Base-by-base conservation (phyloP, 2,113 vertebrate species). In the Caranx melampygus region DNA sequence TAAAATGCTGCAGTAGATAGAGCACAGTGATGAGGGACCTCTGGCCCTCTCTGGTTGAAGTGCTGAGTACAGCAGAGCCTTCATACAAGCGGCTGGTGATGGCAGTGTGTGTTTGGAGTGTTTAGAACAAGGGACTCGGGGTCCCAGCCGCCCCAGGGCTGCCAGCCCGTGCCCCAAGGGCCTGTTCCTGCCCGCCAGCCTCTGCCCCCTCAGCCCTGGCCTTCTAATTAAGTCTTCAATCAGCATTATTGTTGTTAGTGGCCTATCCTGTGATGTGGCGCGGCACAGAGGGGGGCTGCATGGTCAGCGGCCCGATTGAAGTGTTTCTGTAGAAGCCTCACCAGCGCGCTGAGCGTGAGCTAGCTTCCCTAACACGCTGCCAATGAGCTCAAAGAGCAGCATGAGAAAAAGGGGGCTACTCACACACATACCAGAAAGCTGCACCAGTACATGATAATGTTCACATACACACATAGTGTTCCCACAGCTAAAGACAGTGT, bases 211-310 rank as follows among this genome's bases (percentile, higher is more conserved):
- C 79, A 83, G 91, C 86, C 83, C 90, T 83, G 88, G 90, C 74
- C 86, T 81, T 92, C 93, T 93, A 94, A 94, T 94, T 93, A 94
- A 94, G 91, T 89, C 86, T 89, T 93, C 90, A 93, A 91, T 92
- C 91, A 80, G 91, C 88, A 86, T 89, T 88, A 87, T 91, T 89
- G 89, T 92, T 85, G 90, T 92, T 89, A 89, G 85, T 84, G 89
- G 88, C 84, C 80, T 79, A 79, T 85, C 88, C 90, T 91, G 88
- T 92, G 87, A 92, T 92, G 92, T 91, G 72, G 69, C 34, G 79
- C 72, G 71, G 79, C 90, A 82, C 88, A 77, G 83, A 79, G 68
- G 81, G 92, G 90, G 88, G 88, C 78, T 40, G 80, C 60, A 85
- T 84, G 92, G 90, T 81, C 61, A 31, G 87, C 91, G 73, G 90